Percentiles rank a stretch among this genome's conserved stretches.
These are phyloP conservation scores for Patella pellucida DNA, from an alignment of 2,888 invertebrate genomes.

Conservation along the genomic window DNA sequence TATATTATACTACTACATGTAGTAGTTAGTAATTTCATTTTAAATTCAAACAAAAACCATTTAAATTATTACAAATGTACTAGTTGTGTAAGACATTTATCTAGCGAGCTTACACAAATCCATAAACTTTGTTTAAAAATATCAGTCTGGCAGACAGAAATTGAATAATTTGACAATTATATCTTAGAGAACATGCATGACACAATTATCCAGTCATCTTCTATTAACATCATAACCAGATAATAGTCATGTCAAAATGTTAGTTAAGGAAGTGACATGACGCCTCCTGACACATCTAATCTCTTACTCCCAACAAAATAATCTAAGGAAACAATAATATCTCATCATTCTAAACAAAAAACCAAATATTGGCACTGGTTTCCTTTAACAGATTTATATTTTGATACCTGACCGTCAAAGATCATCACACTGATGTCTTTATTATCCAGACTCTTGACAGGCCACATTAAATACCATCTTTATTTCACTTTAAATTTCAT, in stretches of 20 bases:
- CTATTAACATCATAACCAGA: background rate
- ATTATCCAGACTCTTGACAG: conserved; percentile 3
- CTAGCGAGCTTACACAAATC: no score
- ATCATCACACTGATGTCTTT: background rate
- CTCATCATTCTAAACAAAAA: background rate
- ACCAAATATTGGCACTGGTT: background rate
- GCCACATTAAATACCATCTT: conserved; percentile 1
- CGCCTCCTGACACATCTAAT: background rate
- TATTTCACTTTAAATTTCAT: conserved; percentile 10
- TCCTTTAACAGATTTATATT: background rate
- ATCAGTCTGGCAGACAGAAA: no score
- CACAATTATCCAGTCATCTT: background rate
- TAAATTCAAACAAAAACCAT: no score
- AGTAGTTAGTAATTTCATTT: no score
- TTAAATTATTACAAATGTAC: no score
- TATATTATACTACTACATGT: no score
- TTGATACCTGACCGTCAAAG: background rate
- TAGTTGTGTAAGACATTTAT: no score
- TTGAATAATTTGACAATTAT: no score
- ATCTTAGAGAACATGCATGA: no score
- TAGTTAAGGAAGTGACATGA: background rate
- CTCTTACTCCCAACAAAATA: background rate
- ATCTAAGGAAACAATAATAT: conserved; percentile 4
- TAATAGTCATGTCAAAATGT: background rate
- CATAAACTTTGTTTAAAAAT: no score